phyloP scores from a whole-genome alignment of 2,888 invertebrate species.

The Dryocosmus kuriphilus region DNA sequence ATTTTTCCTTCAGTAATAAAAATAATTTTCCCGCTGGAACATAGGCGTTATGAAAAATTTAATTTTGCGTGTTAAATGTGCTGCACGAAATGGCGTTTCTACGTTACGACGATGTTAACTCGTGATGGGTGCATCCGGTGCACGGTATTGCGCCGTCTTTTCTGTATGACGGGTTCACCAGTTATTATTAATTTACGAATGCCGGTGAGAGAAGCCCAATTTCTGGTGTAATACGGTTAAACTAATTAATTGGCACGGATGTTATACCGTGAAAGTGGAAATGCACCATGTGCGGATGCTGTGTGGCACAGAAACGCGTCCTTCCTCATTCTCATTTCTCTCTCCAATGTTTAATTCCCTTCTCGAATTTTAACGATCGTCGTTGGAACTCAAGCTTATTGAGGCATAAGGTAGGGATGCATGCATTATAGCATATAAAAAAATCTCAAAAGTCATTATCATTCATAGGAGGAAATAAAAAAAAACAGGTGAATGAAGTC shows the following conservation, averaged over 20 bases:
- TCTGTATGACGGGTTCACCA: slow-evolving; percentile 39
- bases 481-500: neutral
- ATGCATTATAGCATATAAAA: neutral
- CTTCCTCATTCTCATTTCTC: slow-evolving; percentile 31
- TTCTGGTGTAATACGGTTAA: slow-evolving; percentile 40
- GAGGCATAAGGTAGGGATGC: neutral
- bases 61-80: slow-evolving; percentile 39
- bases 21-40: slow-evolving; percentile 11
- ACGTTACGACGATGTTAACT: slow-evolving; percentile 40
- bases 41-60: slow-evolving; percentile 37
- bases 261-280: slow-evolving; percentile 39
- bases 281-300: slow-evolving; percentile 35
- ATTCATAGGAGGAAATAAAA: neutral
- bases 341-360: slow-evolving; percentile 7
- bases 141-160: slow-evolving; percentile 41
- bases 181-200: slow-evolving; percentile 41
- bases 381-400: neutral
- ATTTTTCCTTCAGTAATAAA: slow-evolving; percentile 22
- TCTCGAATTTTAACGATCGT: slow-evolving; percentile 12
- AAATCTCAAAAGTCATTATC: neutral
- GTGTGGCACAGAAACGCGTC: slow-evolving; percentile 24
- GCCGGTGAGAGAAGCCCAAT: slow-evolving; percentile 38
- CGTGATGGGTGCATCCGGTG: slow-evolving; percentile 38
- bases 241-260: slow-evolving; percentile 38
- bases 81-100: slow-evolving; percentile 34